Conservation (phyloP, 2,113 vertebrate genomes). For the Nettapus auritus region DNA sequence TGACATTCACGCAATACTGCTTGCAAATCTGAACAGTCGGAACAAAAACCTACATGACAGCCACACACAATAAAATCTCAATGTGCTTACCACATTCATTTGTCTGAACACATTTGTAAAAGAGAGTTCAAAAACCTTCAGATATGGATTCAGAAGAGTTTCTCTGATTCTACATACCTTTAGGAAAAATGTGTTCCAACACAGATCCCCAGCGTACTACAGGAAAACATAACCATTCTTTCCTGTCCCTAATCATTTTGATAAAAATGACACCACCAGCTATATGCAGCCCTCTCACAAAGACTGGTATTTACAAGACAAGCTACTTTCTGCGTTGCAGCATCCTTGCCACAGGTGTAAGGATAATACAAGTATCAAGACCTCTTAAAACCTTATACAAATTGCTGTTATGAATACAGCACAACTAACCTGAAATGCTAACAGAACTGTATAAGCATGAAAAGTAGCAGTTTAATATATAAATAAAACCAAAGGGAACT, state of each 20-base stretch:
- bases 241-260: background rate
- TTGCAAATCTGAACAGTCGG: rapidly evolving
- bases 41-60: background rate
- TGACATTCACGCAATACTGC: background rate
- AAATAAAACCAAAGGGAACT: background rate
- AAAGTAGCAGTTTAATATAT: background rate
- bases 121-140: background rate
- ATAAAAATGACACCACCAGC: background rate
- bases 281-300: rapidly evolving
- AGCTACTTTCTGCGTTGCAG: rapidly evolving
- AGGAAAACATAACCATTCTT: background rate
- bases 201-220: rapidly evolving
- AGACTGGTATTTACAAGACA: background rate
- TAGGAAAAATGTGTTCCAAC: background rate
- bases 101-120: background rate
- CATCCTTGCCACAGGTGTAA: background rate
- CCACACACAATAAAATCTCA: background rate
- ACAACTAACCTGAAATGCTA: background rate
- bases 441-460: background rate
- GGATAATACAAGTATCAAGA: background rate
- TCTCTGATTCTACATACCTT: background rate
- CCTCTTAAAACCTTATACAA: background rate
- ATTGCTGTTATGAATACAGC: background rate
- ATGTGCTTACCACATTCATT: background rate
- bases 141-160: background rate